Base-by-base conservation (phyloP, 23 tunicate genomes). In the Diplosoma virens region DNA sequence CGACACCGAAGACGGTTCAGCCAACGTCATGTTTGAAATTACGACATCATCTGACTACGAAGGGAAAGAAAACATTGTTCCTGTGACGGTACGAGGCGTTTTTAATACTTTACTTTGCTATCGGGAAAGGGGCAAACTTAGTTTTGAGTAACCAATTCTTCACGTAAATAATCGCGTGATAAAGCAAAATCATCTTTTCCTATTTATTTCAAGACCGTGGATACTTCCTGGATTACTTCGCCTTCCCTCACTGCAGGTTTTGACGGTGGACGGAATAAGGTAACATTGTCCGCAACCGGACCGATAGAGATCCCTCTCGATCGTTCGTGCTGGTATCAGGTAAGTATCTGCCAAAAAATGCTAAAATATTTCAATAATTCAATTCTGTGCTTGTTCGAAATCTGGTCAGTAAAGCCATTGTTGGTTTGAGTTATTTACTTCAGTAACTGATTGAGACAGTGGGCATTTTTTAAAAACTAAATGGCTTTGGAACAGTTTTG, bases 21-120 rank as follows among this genome's bases (percentile, higher is more conserved):
- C 33, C n/a, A 46, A 81, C 79, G 22, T 81, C 18, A 24, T 30
- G 66, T 81, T 81, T 71, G 27, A 53, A 18, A 58, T 81, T 25
- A 69, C 86, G 34, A 41, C 86, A 3, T 81, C 86, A 3, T 25
- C 69, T 18, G 86, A 81, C 26, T 81, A 54, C 26, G 69, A 71
- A 41, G 72, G 76, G 28, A 59, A 1, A 0, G 71, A 56, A 30
- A 55, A 81, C 30, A 79, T 81, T 27, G 34, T 81, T 25, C 30
- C 25, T 25, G 37, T 77, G 18, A 59, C 81, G 23, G 81, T 77
- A 25, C 33, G 81, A n/a, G n/a, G n/a, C n/a, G n/a, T n/a, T n/a
- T n/a, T n/a, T n/a, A n/a, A n/a, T n/a, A n/a, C n/a, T n/a, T n/a
- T n/a, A n/a, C n/a, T n/a, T n/a, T n/a, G n/a, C n/a, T n/a, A n/a